Base-by-base conservation (phyloP, 2,888 invertebrate species). In the Hyppa rectilinea region DNA sequence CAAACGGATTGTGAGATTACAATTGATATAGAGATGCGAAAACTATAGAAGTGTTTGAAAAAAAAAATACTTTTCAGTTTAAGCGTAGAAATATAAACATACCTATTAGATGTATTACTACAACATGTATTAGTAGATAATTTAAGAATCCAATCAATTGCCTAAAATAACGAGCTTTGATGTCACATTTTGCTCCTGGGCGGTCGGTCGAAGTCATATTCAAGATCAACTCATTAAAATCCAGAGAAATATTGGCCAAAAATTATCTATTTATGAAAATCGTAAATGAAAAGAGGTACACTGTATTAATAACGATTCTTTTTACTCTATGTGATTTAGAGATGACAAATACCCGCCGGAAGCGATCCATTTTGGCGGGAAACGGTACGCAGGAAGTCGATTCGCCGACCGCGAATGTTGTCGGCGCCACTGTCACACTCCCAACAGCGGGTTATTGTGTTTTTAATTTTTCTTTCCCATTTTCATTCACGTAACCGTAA, bases 331-430 rank as follows among this genome's bases (percentile, higher is more conserved):
- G 83, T 88, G 87, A 91, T 91, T 90, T 87, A 84, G 88, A 92
- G 93, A 96, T 96, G 96, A 96, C 95, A 96, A 96, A 96, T 96
- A 93, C 87, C 88, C 79, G 86, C 89, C 95, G 96, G 96, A 96
- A 96, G 92, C 91, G 93, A 96, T 96, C 96, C 96, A 96, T 96
- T 96, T 95, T 88, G 90, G 90, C 93, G 94, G 95, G 95, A 96
- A 96, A 94, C 93, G 92, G 91, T 89, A 85, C 90, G 87, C 95
- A 92, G 96, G 96, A 96, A 96, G 94, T 94, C 89, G 93, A 94
- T 95, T 92, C 95, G 92, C 88, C 92, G 92, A 95, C 95, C 95
- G 93, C 95, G 94, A 96, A 95, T 93, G 92, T 91, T 89, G 90
- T 87, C 85, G 89, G 95, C 95, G 95, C 95, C 95, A 93, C 86